A percentile compares a stretch with the other conserved stretches of the same genome.
phyloP scores from a whole-genome alignment of 1,140 invertebrate species.

The Lepidurus apus region DNA sequence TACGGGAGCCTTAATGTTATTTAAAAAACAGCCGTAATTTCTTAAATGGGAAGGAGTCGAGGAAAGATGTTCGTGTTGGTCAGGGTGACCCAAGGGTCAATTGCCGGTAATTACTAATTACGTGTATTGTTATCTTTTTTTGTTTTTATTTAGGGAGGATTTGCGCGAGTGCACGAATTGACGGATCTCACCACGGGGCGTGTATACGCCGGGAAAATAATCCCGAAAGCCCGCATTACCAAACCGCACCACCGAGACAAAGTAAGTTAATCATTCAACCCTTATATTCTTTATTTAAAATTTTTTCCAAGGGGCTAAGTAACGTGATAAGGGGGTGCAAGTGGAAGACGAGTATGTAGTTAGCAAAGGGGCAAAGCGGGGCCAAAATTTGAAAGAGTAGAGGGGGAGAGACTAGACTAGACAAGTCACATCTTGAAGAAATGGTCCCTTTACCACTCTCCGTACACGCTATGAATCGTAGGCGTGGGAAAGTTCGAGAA shows the following conservation, averaged over 20 bases:
- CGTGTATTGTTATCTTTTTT: constrained; percentile 30
- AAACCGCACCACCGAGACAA: constrained; percentile 63
- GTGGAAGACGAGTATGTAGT: not conserved
- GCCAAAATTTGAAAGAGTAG: not conserved
- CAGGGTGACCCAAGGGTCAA: not conserved
- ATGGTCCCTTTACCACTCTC: not conserved
- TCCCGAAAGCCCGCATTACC: constrained; percentile 60
- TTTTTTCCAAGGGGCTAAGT: not conserved
- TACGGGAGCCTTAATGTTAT: not conserved
- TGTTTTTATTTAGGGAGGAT: constrained; percentile 56
- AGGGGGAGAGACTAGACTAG: not conserved
- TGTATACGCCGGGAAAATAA: constrained; percentile 66
- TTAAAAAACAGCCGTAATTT: not conserved
- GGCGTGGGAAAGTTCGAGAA: not conserved
- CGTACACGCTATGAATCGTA: not conserved
- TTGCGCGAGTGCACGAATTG: constrained; percentile 66
- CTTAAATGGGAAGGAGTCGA: not conserved
- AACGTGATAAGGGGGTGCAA: not conserved
- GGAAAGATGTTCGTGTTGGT: not conserved
- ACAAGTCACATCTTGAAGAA: not conserved
- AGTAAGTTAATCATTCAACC: constrained; percentile 43
- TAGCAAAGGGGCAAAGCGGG: not conserved
- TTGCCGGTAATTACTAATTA: not conserved
- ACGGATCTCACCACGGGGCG: constrained; percentile 55
- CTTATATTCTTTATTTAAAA: not conserved